Conservation (phyloP, 2,888 invertebrate species). For the Gryllus longicercus region DNA sequence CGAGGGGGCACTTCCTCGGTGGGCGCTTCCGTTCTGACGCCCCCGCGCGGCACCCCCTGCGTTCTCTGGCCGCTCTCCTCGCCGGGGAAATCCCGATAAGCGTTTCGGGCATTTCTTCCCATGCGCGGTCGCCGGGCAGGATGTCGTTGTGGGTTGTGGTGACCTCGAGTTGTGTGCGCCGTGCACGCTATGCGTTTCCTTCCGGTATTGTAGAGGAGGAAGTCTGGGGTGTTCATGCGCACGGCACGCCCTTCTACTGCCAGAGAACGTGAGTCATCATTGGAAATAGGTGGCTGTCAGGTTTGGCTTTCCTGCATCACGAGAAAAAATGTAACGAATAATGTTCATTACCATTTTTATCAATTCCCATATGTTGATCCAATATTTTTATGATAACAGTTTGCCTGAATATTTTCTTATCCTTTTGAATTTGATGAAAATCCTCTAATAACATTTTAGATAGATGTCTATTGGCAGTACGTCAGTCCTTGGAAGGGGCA, state of each 20-base stretch:
- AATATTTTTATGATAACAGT: too few relatives aligned
- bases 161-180: background rate
- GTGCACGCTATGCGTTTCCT: background rate
- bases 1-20: background rate
- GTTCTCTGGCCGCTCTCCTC: background rate
- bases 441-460: too few relatives aligned
- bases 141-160: background rate
- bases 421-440: too few relatives aligned
- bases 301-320: too few relatives aligned
- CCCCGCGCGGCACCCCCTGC: background rate
- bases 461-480: too few relatives aligned
- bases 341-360: too few relatives aligned
- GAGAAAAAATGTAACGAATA: too few relatives aligned
- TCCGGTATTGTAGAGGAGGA: background rate
- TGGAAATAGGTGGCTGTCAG: too few relatives aligned
- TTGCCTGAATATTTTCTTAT: too few relatives aligned
- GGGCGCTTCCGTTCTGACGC: background rate
- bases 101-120: slow-evolving; percentile 5
- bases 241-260: background rate
- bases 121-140: background rate
- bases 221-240: background rate
- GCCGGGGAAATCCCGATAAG: background rate
- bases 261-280: background rate
- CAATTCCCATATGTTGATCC: too few relatives aligned
- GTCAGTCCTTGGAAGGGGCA: too few relatives aligned